A percentile compares a stretch with the other conserved stretches of the same genome.
These are phyloP conservation scores for Heterotis niloticus DNA, from an alignment of 2,113 vertebrate species.

Conservation along the genomic window DNA sequence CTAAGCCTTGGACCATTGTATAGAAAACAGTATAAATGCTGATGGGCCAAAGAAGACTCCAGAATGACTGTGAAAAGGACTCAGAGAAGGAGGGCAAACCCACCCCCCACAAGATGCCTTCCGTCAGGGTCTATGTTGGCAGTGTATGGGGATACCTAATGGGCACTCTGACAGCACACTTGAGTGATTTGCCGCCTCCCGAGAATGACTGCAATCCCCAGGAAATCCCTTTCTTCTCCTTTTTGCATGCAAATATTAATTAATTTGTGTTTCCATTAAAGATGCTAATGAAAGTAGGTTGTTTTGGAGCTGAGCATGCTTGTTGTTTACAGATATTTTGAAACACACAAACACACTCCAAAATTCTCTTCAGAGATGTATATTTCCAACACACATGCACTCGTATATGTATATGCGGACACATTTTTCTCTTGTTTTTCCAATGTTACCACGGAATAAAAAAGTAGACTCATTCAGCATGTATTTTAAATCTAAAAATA, in stretches of 20 bases:
- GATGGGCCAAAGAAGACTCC: too few species aligned
- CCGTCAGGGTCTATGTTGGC: too few species aligned
- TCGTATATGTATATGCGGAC: too few species aligned
- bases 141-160: too few species aligned
- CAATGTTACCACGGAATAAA: background rate
- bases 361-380: too few species aligned
- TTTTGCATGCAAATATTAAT: background rate
- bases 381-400: too few species aligned
- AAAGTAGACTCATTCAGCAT: background rate
- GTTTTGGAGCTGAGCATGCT: background rate
- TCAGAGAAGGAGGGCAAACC: too few species aligned
- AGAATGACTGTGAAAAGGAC: too few species aligned
- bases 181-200: background rate
- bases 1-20: too few species aligned
- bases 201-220: background rate
- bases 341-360: background rate
- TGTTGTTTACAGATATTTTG: background rate
- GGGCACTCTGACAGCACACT: too few species aligned
- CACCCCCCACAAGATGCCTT: too few species aligned
- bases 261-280: background rate
- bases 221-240: background rate
- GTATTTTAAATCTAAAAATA: background rate
- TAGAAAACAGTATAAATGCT: too few species aligned
- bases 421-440: background rate
- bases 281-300: constrained; percentile 10